phyloP scores from a whole-genome alignment of 1,140 invertebrate genomes.

The Anoplolepis gracilipes region DNA sequence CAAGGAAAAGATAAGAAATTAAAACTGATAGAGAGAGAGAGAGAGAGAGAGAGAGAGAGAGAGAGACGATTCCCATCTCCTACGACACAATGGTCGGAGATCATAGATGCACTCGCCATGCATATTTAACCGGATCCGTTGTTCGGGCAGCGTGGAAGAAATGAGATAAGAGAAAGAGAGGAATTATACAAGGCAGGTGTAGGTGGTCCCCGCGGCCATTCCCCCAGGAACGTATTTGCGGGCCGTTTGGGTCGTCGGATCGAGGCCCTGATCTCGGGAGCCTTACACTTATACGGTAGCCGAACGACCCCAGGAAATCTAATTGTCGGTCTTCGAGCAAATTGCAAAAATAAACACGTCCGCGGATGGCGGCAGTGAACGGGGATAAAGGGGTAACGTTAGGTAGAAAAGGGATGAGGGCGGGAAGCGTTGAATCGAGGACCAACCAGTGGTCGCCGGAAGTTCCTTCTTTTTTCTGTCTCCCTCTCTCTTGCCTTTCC shows the following conservation, averaged over 20 bases:
- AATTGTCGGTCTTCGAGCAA: conserved; percentile 85
- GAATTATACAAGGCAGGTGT: conserved; percentile 83
- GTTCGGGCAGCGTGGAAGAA: conserved; percentile 42
- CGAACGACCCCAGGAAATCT: conserved; percentile 83
- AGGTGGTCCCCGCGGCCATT: conserved; percentile 80
- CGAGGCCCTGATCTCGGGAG: conserved; percentile 70
- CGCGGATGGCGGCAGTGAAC: conserved; percentile 49
- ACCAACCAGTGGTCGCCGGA: conserved; percentile 63
- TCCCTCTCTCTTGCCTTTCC: conserved; percentile 51
- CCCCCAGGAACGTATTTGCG: conserved; percentile 55
- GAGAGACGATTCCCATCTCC: neutral
- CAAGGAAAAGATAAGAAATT: neutral
- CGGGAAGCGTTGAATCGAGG: conserved; percentile 59
- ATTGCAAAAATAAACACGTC: conserved; percentile 85
- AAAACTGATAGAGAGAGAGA: neutral
- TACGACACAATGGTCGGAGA: neutral
- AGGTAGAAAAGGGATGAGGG: conserved; percentile 63
- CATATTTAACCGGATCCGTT: conserved; percentile 18
- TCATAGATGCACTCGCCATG: conserved; percentile 24
- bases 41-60: neutral
- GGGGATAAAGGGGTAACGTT: conserved; percentile 39
- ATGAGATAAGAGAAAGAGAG: conserved; percentile 69
- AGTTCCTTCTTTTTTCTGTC: conserved; percentile 70
- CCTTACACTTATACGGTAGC: conserved; percentile 85
- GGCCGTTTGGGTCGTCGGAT: conserved; percentile 66